Evolutionary conservation across 2,113 vertebrate genomes (phyloP), one percentile per base, ranked within the genome.

Genomic region (Notarius quadriscutis): DNA sequence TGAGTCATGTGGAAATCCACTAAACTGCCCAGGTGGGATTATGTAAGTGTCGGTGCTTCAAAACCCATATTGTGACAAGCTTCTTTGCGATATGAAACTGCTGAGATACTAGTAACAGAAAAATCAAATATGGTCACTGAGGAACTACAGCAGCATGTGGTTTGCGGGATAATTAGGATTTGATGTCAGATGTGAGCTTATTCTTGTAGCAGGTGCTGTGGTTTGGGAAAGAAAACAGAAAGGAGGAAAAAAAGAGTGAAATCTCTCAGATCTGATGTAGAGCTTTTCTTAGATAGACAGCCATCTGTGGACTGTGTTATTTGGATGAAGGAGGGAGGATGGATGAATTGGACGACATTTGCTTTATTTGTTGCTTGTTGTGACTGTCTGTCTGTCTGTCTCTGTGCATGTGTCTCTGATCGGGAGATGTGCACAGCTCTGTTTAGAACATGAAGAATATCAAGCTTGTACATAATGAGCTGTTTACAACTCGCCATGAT

Each of bases 251-350:
- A 63, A 50, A 6, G 27, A 81, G 7, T 53, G 60, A 80, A 87
- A 81, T 58, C 34, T 87, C 79, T 82, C 86, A 82, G 34, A 86
- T 22, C n/a, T 79, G 84, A 85, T 60, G 41, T 41, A 62, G 74
- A 77, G 77, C 71, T 57, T 89, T 87, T 63, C 71, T 75, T 81
- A 87, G 88, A 87, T 69, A 75, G 48, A 27, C 9, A 50, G 86
- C 88, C 83, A 89, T 89, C 88, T 89, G 88, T 86, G 78, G 57
- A 82, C 83, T 12, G 79, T 83, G 80, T 89, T 30, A 51, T 80
- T 34, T 84, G 86, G 79, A 60, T 74, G 72, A 65, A 57, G 17
- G 65, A 77, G 41, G 41, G 65, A 69, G 41, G 41, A 79, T 85
- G 71, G 62, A 83, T 87, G 77, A 81, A 83, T 79, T 34, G 9